Evolutionary conservation across 2,113 vertebrate species (phyloP).

Genomic region (Hystrix brachyura): DNA sequence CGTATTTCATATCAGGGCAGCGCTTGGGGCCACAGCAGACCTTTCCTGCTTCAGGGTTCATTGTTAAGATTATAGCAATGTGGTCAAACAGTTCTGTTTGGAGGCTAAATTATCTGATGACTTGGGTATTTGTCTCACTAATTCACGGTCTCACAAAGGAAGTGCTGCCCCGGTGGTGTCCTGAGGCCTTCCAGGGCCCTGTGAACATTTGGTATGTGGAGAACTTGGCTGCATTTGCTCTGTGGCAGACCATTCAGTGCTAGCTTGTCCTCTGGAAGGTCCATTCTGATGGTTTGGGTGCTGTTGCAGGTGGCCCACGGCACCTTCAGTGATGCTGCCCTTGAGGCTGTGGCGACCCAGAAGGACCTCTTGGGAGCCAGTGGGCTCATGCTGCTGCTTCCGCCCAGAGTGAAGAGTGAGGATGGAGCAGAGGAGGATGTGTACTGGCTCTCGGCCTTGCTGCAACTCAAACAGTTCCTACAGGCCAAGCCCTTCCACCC

Average conservation of each 20-base stretch:
- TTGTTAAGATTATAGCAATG: neutral
- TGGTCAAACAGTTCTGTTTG: neutral
- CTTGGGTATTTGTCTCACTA: neutral
- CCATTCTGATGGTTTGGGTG: neutral
- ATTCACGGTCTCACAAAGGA: neutral
- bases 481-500: constrained; percentile 93
- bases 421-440: constrained; percentile 89
- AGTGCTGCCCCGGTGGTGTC: neutral
- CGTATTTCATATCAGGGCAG: neutral
- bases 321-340: constrained; percentile 86
- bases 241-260: neutral
- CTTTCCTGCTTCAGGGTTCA: neutral
- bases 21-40: neutral
- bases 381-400: constrained; percentile 93
- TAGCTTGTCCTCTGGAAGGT: accelerated
- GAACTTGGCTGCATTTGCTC: neutral
- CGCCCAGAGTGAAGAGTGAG: constrained; percentile 80
- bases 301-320: constrained; percentile 90
- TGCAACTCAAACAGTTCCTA: constrained; percentile 95
- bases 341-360: constrained; percentile 88
- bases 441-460: constrained; percentile 92
- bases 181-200: neutral
- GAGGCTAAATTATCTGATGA: neutral
- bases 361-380: constrained; percentile 93
- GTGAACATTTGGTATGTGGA: neutral